Base-by-base conservation (phyloP, 2,797 vertebrate species). In the Centropyge bicolor region DNA sequence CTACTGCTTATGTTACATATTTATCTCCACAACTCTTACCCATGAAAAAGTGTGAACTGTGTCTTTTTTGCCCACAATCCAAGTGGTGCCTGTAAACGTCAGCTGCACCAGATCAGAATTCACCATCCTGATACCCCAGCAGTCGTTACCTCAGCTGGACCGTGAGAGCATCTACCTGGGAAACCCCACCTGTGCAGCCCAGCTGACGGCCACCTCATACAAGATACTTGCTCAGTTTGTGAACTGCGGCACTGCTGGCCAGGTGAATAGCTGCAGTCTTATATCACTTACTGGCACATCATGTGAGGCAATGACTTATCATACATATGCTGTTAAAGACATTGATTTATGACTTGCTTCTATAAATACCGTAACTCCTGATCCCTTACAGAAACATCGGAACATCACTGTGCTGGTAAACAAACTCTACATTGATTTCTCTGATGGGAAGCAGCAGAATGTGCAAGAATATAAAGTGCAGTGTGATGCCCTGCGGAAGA, bases 51-150 rank as follows among this genome's bases (percentile, higher is more conserved):
- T 27, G 17, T 70, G 6, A 79, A 43, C 24, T 68, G 65, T 82
- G 12, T 65, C 17, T 51, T 70, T 77, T 51, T 12, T 0, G 8
- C 20, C 63, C 11, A 3, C 19, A 43, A 82, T 84, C 35, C 63
- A 84, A 99, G 98, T 99, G 64, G 97, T 99, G 7, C 98, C 98
- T 41, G 92, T 99, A 83, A 99, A 99, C 0, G 82, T 99, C 79
- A 99, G 96, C 95, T 99, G 98, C 92, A 98, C 97, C 35, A 96
- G 98, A 84, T 98, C 96, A 0, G 97, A 99, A 66, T 99, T 99
- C 94, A 97, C 98, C 92, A 99, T 99, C 84, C 94, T 97, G 91
- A 97, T 99, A 85, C 93, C 97, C 0, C 80, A 94, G 62, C 95
- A 95, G 87, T 95, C 96, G 3, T 86, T 99, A 85, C 96, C 96